These are phyloP conservation scores for Tethea ocularis DNA, from an alignment of 2,888 invertebrate genomes.

Conservation along the genomic window DNA sequence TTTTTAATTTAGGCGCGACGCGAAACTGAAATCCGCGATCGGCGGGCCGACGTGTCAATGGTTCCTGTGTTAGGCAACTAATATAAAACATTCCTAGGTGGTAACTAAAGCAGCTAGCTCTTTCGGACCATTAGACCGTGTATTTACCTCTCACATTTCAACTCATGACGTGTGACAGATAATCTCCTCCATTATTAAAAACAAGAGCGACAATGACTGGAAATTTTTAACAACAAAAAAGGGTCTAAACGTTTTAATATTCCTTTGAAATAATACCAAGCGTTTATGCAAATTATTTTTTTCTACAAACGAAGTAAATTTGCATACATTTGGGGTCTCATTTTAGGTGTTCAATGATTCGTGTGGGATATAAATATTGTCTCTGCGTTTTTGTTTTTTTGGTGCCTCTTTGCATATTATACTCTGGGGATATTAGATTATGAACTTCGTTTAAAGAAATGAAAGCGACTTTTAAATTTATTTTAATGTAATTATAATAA, in stretches of 20 bases:
- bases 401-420: conserved; percentile 57
- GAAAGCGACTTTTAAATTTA: conserved; percentile 41
- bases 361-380: conserved; percentile 72
- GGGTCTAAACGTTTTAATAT: conserved; percentile 61
- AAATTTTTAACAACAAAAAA: conserved; percentile 44
- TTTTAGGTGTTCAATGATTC: conserved; percentile 71
- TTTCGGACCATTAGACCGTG: too few species aligned
- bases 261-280: conserved; percentile 56
- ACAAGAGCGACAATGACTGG: conserved; percentile 43
- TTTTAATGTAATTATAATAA: conserved; percentile 38
- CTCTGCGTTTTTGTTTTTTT: conserved; percentile 53
- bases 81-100: too few species aligned
- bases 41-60: too few species aligned
- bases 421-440: conserved; percentile 48
- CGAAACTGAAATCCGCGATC: too few species aligned
- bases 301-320: conserved; percentile 48
- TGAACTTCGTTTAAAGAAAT: conserved; percentile 51
- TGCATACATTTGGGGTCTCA: conserved; percentile 71
- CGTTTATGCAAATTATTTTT: conserved; percentile 63
- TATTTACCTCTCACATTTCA: too few species aligned
- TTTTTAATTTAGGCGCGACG: too few species aligned
- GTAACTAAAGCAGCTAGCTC: too few species aligned
- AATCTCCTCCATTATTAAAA: conserved; percentile 45
- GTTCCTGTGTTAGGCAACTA: too few species aligned
- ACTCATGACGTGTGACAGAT: background rate